phyloP scores from a whole-genome alignment of 1,140 invertebrate genomes.

The Macrosteles quadrilineatus region DNA sequence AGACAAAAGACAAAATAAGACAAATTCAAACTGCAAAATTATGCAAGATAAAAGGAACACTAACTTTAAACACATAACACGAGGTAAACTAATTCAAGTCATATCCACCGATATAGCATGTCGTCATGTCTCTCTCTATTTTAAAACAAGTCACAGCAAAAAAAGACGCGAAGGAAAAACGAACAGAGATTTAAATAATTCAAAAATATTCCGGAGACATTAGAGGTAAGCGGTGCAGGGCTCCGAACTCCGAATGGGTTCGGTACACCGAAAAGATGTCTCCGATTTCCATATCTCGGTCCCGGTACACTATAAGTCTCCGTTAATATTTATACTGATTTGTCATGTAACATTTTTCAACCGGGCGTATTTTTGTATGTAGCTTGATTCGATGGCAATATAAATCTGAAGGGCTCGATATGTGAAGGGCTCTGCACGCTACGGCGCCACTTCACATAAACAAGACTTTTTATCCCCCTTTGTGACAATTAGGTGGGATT shows the following conservation, averaged over 20 bases:
- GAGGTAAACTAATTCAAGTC: no score
- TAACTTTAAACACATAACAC: no score
- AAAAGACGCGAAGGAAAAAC: no score
- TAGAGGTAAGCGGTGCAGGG: no score
- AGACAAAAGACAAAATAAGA: no score
- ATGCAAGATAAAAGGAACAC: no score
- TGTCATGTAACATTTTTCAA: slow-evolving; percentile 34
- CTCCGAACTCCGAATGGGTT: background rate
- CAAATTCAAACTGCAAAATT: no score
- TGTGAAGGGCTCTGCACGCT: background rate
- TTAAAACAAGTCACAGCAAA: no score
- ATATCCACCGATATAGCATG: no score
- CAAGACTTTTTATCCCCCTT: background rate
- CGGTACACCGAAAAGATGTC: slow-evolving; percentile 22
- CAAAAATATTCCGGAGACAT: no score
- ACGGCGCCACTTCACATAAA: background rate
- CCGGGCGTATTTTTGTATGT: slow-evolving; percentile 27
- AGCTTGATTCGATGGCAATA: slow-evolving; percentile 23
- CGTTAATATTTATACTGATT: slow-evolving; percentile 34
- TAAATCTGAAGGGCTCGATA: slow-evolving; percentile 24
- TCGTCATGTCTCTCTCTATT: no score
- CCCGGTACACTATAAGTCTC: slow-evolving; percentile 14
- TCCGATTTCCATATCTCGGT: slow-evolving; percentile 21
- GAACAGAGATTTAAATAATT: no score
- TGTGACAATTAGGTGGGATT: background rate